A percentile compares a stretch with the other conserved stretches of the same genome.
phyloP scores from a whole-genome alignment of 2,797 vertebrate species.

The Zenarchopterus dispar region DNA sequence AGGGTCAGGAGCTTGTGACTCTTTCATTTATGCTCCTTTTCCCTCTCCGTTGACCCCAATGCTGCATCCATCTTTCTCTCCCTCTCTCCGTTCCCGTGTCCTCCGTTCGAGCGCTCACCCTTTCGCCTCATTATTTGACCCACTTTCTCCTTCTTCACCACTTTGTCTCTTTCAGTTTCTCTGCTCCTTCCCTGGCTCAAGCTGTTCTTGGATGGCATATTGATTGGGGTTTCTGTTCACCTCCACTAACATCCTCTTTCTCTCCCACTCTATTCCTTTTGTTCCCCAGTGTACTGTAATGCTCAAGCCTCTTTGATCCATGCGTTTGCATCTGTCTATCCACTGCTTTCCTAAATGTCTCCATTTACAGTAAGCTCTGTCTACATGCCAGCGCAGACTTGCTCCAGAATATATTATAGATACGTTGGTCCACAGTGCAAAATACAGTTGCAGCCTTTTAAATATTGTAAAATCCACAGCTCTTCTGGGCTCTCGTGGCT shows the following conservation, averaged over 20 bases:
- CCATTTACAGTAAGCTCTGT: slow-evolving; percentile 76
- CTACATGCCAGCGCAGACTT: slow-evolving; percentile 37
- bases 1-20: slow-evolving; percentile 51
- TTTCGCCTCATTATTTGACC: slow-evolving; percentile 66
- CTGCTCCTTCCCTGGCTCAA: slow-evolving; percentile 45
- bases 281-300: slow-evolving; percentile 75
- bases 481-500: too few relatives aligned
- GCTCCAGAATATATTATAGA: slow-evolving; percentile 5
- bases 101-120: slow-evolving; percentile 32
- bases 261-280: slow-evolving; percentile 49
- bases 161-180: slow-evolving; percentile 31
- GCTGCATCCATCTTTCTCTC: slow-evolving; percentile 23
- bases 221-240: slow-evolving; percentile 79
- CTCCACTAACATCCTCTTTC: slow-evolving; percentile 62
- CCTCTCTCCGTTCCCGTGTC: slow-evolving; percentile 11
- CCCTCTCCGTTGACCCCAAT: slow-evolving; percentile 32
- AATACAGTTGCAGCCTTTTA: too few relatives aligned
- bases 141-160: slow-evolving; percentile 50
- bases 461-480: too few relatives aligned
- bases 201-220: slow-evolving; percentile 71
- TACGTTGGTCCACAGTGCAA: neutral
- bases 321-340: slow-evolving; percentile 72
- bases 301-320: slow-evolving; percentile 71
- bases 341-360: slow-evolving; percentile 73
- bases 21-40: slow-evolving; percentile 22